These are phyloP conservation scores for Cheilosia pagana DNA, from an alignment of 2,888 invertebrate genomes.

Conservation along the genomic window DNA sequence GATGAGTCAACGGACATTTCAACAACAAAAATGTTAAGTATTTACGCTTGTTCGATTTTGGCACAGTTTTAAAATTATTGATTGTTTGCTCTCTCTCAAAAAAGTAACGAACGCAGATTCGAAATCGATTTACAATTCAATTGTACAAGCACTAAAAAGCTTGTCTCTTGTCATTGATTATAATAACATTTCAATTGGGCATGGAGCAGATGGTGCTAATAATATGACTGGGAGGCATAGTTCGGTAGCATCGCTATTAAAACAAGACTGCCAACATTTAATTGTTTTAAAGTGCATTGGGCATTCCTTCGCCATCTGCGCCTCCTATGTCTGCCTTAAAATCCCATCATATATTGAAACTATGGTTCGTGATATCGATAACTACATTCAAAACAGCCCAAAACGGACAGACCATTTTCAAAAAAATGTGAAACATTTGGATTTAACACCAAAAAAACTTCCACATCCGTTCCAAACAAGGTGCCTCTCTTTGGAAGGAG, in stretches of 20 bases:
- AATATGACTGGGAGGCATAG: background rate
- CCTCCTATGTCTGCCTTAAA: background rate
- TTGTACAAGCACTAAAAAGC: background rate
- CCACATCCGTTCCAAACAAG: constrained; percentile 7
- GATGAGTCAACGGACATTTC: background rate
- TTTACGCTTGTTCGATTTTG: background rate
- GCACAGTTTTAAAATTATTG: background rate
- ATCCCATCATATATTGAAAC: background rate
- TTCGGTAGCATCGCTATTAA: background rate
- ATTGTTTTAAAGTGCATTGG: constrained; percentile 1
- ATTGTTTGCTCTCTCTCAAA: background rate
- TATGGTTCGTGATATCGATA: constrained; percentile 6
- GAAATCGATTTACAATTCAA: background rate
- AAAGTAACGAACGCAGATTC: background rate
- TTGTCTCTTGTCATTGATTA: background rate
- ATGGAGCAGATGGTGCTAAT: background rate
- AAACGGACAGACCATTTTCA: constrained; percentile 2
- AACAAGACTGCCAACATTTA: background rate
- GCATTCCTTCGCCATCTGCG: background rate
- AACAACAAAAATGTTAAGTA: background rate
- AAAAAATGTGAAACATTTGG: constrained; percentile 9
- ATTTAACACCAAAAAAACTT: constrained; percentile 1
- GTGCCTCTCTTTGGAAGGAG: constrained; percentile 21
- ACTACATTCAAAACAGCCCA: constrained; percentile 23
- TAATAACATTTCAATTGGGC: background rate